These are phyloP conservation scores for Phalloptychus januarius DNA, from an alignment of 2,797 vertebrate species.

Conservation along the genomic window DNA sequence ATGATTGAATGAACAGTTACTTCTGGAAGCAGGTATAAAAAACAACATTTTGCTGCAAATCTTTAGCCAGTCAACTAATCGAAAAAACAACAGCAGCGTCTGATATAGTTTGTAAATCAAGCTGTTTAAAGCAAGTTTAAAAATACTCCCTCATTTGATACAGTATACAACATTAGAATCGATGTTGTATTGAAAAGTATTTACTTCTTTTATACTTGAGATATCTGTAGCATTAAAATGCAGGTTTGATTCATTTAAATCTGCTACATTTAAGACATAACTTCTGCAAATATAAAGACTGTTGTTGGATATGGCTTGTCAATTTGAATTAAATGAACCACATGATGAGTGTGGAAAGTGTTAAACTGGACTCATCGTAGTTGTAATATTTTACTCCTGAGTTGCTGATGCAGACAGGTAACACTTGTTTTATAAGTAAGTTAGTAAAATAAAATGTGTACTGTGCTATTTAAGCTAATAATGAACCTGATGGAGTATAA, in stretches of 20 bases:
- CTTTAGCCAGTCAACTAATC: background rate
- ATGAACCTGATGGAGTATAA: constrained; percentile 8
- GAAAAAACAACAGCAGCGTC: background rate
- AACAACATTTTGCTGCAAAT: background rate
- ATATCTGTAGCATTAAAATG: constrained; percentile 4
- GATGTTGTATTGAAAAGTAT: background rate
- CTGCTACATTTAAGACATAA: background rate
- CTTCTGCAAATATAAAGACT: constrained; percentile 4
- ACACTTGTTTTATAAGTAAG: background rate
- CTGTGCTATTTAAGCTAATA: constrained; percentile 8
- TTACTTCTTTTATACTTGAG: background rate
- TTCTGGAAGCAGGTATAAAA: background rate
- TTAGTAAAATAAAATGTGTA: background rate
- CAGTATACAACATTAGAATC: background rate
- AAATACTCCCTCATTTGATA: background rate
- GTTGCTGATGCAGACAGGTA: constrained; percentile 26
- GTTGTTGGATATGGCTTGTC: constrained; percentile 60
- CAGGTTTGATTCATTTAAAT: background rate
- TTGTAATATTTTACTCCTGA: constrained; percentile 50
- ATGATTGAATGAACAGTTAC: background rate
- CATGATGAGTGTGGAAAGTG: background rate
- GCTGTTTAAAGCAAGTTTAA: background rate
- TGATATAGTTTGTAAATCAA: background rate
- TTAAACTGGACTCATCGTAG: constrained; percentile 1
- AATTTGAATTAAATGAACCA: constrained; percentile 20